These are phyloP conservation scores for Archaeoteleia sp. DNA, from an alignment of 2,888 invertebrate genomes.

Conservation along the genomic window DNA sequence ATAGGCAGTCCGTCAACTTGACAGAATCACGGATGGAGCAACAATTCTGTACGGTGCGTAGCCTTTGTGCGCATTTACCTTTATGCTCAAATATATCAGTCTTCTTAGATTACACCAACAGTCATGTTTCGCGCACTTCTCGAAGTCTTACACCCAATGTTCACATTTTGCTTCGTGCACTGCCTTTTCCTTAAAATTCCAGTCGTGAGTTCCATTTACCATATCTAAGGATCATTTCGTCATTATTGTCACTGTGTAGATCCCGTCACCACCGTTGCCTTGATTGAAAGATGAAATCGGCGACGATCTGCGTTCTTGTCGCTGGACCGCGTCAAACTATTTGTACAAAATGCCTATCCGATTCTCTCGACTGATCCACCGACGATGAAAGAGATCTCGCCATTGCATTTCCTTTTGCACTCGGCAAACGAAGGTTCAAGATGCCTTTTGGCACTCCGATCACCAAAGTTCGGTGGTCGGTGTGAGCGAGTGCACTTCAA, in stretches of 20 bases:
- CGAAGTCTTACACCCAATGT: conserved; percentile 24
- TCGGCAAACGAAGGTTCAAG: too few species aligned
- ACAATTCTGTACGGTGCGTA: conserved; percentile 61
- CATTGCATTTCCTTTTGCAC: conserved; percentile 71
- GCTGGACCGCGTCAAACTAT: conserved; percentile 1
- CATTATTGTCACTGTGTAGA: conserved; percentile 66
- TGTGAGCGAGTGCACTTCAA: conserved; percentile 79
- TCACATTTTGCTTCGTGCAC: conserved; percentile 9
- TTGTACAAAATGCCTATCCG: conserved; percentile 22
- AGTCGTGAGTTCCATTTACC: background rate
- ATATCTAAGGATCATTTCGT: conserved; percentile 36
- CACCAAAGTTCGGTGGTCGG: conserved; percentile 84
- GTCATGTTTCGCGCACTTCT: conserved; percentile 24
- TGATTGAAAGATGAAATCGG: too few species aligned
- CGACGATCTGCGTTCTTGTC: too few species aligned
- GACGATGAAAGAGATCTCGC: conserved; percentile 1
- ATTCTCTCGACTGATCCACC: background rate
- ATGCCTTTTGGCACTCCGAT: too few species aligned
- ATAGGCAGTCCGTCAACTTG: conserved; percentile 58
- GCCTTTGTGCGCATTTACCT: conserved; percentile 32
- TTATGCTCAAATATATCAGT: conserved; percentile 37
- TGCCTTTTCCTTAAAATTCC: conserved; percentile 5
- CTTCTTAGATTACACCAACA: conserved; percentile 24
- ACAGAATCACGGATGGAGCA: conserved; percentile 63
- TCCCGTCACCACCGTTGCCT: conserved; percentile 17